Evolutionary conservation across 2,888 invertebrate genomes (phyloP).

Genomic region (Epistrophe grossulariae): DNA sequence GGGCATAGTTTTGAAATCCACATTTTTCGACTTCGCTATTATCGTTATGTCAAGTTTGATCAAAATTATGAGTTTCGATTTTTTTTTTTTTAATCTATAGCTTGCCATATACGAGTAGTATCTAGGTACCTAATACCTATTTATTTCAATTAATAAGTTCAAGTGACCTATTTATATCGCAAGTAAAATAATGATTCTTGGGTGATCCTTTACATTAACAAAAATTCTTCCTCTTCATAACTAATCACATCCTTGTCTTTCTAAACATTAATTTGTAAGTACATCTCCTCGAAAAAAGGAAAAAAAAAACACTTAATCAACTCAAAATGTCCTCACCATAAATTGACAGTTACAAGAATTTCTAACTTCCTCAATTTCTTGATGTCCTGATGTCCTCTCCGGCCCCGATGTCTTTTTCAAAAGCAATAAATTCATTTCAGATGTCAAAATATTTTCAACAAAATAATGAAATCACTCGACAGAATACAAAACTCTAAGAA

Average conservation of each 20-base stretch:
- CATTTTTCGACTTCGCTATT: too few relatives aligned
- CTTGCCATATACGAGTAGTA: too few relatives aligned
- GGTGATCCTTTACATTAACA: background rate
- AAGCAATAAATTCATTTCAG: conserved; percentile 70
- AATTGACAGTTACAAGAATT: conserved; percentile 41
- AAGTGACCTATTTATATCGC: too few relatives aligned
- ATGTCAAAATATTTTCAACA: conserved; percentile 68
- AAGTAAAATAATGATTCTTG: background rate
- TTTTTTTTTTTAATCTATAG: too few relatives aligned
- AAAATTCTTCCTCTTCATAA: background rate
- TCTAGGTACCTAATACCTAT: too few relatives aligned
- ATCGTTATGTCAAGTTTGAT: too few relatives aligned
- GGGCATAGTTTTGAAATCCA: too few relatives aligned
- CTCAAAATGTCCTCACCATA: conserved; percentile 46
- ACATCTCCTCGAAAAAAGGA: conserved; percentile 8
- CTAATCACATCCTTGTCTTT: conserved; percentile 6
- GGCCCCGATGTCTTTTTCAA: background rate
- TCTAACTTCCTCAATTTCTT: conserved; percentile 38
- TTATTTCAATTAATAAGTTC: too few relatives aligned
- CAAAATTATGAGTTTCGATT: too few relatives aligned
- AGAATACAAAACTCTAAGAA: conserved; percentile 49
- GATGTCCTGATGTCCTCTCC: conserved; percentile 11
- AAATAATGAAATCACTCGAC: conserved; percentile 50
- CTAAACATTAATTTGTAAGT: conserved; percentile 22
- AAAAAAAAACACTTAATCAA: conserved; percentile 59